These are phyloP conservation scores for Leptobrachium leishanense DNA, from an alignment of 2,113 vertebrate genomes.

Conservation along the genomic window DNA sequence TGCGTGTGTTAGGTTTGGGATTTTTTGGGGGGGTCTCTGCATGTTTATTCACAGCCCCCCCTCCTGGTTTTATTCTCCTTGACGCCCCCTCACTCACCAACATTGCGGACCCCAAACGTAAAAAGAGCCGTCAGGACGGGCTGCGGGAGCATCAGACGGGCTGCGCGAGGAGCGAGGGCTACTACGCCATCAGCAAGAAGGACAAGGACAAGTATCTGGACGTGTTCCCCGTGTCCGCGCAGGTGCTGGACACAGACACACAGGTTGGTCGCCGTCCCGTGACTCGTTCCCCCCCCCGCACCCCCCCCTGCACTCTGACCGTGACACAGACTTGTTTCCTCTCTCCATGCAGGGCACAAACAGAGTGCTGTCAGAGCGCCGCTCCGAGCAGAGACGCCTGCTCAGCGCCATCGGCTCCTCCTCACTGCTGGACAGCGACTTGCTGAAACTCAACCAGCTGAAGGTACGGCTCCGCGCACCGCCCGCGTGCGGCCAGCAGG, in stretches of 20 bases:
- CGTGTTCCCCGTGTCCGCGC: slow-evolving; percentile 78
- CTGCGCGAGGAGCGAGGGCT: slow-evolving; percentile 87
- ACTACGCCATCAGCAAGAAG: slow-evolving; percentile 90
- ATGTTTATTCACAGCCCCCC: too few relatives aligned
- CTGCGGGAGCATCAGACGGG: slow-evolving; percentile 85
- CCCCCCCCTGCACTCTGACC: background rate
- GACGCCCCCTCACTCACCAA: slow-evolving; percentile 84
- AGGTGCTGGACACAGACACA: slow-evolving; percentile 76
- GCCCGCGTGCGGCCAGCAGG: background rate
- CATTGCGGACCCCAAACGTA: slow-evolving; percentile 80
- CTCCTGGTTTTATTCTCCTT: slow-evolving; percentile 58
- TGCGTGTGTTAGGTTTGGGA: too few relatives aligned
- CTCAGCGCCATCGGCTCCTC: slow-evolving; percentile 86
- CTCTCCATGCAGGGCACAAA: slow-evolving; percentile 73
- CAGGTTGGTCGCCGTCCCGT: slow-evolving; percentile 61
- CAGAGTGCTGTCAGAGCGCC: slow-evolving; percentile 80
- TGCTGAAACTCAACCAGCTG: slow-evolving; percentile 91
- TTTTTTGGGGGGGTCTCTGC: background rate
- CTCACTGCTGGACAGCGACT: slow-evolving; percentile 84
- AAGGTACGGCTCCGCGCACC: slow-evolving; percentile 68
- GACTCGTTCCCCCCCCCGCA: background rate
- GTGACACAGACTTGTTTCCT: too few relatives aligned
- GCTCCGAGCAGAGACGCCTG: slow-evolving; percentile 86
- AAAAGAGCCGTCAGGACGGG: slow-evolving; percentile 73
- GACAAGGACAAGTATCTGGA: slow-evolving; percentile 91